These are phyloP conservation scores for Otocyon megalotis DNA, from an alignment of 2,113 vertebrate genomes.

Conservation along the genomic window DNA sequence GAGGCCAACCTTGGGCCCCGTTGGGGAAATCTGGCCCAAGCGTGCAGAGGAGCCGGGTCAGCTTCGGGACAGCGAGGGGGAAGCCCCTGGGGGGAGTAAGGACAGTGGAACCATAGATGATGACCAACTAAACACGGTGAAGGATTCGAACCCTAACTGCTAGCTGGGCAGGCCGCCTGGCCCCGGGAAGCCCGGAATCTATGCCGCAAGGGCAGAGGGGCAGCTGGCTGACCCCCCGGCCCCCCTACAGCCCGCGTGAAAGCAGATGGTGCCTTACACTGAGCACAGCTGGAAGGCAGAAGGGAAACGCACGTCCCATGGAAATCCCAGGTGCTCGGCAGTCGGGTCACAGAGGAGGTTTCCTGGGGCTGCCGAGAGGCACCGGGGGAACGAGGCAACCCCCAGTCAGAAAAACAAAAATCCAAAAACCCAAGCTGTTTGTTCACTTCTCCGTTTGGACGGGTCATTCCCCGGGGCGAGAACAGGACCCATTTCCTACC, in stretches of 20 bases:
- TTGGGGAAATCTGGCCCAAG: neutral
- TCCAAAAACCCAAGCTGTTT: neutral
- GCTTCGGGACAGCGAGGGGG: accelerated
- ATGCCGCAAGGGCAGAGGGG: neutral
- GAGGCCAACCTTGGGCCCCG: neutral
- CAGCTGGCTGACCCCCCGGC: neutral
- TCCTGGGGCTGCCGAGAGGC: neutral
- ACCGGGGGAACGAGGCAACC: neutral
- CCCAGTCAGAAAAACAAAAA: neutral
- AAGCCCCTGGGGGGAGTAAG: neutral
- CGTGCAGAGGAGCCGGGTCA: no score
- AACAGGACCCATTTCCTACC: neutral
- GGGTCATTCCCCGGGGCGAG: neutral
- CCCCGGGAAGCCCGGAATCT: neutral
- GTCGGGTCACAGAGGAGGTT: neutral
- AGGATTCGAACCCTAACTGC: neutral
- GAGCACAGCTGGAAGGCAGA: neutral
- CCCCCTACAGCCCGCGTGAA: neutral
- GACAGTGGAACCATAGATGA: accelerated
- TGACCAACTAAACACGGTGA: neutral
- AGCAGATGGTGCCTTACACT: neutral
- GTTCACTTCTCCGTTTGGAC: neutral
- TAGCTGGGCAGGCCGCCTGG: neutral
- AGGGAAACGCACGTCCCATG: accelerated
- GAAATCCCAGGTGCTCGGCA: neutral